These are phyloP conservation scores for Agrotis ipsilon DNA, from an alignment of 2,888 invertebrate genomes.

Conservation along the genomic window DNA sequence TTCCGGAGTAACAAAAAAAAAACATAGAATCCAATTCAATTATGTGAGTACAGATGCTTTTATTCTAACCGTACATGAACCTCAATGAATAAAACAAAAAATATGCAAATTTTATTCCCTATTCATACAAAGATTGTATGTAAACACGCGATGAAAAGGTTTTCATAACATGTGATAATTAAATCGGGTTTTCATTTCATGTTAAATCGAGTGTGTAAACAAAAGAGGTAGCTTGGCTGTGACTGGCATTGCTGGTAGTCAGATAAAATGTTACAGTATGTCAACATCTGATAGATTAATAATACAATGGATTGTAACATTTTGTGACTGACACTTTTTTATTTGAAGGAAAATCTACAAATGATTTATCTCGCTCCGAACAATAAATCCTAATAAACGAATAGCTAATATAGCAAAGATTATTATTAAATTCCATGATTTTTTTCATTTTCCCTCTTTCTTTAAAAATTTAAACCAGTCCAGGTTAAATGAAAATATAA, in stretches of 20 bases:
- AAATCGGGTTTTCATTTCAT: slow-evolving; percentile 55
- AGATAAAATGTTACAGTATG: slow-evolving; percentile 41
- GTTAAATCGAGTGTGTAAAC: slow-evolving; percentile 51
- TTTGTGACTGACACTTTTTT: not conserved
- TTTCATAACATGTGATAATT: slow-evolving; percentile 50
- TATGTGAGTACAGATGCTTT: not conserved
- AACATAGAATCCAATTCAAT: not conserved
- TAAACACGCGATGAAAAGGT: slow-evolving; percentile 51
- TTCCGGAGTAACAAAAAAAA: too few relatives aligned
- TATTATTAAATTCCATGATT: too few relatives aligned
- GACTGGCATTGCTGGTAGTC: slow-evolving; percentile 28
- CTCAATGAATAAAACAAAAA: slow-evolving; percentile 26
- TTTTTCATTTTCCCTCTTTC: too few relatives aligned
- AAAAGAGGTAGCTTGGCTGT: slow-evolving; percentile 41
- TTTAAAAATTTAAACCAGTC: too few relatives aligned
- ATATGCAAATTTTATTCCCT: slow-evolving; percentile 28
- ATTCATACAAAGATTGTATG: slow-evolving; percentile 41
- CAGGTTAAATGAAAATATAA: too few relatives aligned
- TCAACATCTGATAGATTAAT: too few relatives aligned
- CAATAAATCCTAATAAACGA: too few relatives aligned
- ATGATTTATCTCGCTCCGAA: too few relatives aligned
- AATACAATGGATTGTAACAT: too few relatives aligned
- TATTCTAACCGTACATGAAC: not conserved
- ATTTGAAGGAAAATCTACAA: too few relatives aligned
- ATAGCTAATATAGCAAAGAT: too few relatives aligned